Percentiles rank a stretch among this genome's conserved stretches.
These are phyloP conservation scores for Enteromius paludinosus DNA, from an alignment of 2,797 vertebrate genomes.

Conservation along the genomic window DNA sequence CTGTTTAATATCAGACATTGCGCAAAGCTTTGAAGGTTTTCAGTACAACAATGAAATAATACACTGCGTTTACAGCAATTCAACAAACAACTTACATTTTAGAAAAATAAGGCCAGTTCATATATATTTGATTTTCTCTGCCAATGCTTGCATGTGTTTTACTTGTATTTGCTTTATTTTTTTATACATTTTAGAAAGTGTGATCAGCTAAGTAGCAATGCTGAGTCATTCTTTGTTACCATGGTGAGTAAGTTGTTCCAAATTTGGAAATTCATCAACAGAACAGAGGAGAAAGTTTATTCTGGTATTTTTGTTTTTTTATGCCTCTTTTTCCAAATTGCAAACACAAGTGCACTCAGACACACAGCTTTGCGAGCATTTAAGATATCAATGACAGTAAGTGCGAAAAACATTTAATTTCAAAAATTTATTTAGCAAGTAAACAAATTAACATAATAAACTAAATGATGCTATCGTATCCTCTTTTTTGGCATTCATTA, in stretches of 20 bases:
- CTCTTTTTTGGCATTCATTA: not conserved
- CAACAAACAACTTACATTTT: not conserved
- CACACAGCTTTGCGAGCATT: no score
- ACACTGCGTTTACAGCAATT: not conserved
- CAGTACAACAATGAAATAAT: not conserved
- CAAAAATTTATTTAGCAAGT: not conserved
- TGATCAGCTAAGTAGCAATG: slow-evolving; percentile 69
- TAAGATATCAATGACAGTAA: not conserved
- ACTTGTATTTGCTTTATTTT: not conserved
- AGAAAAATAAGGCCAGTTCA: not conserved
- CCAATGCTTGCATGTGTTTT: not conserved
- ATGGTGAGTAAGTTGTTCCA: slow-evolving; percentile 52
- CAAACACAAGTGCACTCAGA: not conserved
- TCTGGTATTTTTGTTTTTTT: not conserved
- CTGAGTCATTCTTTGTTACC: slow-evolving; percentile 66
- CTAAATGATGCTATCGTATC: not conserved
- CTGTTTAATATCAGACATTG: not conserved
- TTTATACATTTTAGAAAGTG: slow-evolving; percentile 37
- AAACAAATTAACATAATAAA: not conserved
- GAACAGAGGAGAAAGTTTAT: slow-evolving; percentile 53
- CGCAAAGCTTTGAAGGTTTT: no score
- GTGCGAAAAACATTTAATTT: not conserved
- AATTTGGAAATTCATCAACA: slow-evolving; percentile 46
- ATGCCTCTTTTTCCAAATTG: not conserved
- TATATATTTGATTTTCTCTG: not conserved